phyloP scores from a whole-genome alignment of 2,113 vertebrate genomes.

The Anguilla japonica region DNA sequence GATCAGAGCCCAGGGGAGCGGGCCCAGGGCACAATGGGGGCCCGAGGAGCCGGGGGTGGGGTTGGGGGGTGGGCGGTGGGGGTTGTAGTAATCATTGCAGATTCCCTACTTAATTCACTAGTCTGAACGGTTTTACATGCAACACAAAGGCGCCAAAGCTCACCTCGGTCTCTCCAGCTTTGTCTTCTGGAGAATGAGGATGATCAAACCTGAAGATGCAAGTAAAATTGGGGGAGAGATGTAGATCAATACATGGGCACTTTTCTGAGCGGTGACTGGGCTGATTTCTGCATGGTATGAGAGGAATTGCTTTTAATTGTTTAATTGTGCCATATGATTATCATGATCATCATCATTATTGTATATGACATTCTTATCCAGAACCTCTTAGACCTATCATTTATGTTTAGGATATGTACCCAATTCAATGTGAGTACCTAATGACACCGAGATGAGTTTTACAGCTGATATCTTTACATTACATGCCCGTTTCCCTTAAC shows the following conservation, averaged over 20 bases:
- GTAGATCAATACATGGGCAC: background rate
- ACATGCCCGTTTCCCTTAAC: too few relatives aligned
- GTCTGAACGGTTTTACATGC: conserved; percentile 6
- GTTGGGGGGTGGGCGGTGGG: background rate
- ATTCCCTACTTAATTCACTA: conserved; percentile 25
- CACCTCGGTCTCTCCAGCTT: background rate
- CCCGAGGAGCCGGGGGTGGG: background rate
- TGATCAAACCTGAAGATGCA: conserved; percentile 36
- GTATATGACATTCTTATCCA: background rate
- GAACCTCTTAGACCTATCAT: background rate
- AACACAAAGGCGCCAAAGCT: background rate
- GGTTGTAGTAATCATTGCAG: conserved; percentile 36
- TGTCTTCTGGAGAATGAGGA: conserved; percentile 40
- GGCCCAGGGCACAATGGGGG: conserved; percentile 24
- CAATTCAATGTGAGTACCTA: background rate
- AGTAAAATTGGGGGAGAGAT: background rate
- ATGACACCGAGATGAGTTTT: background rate
- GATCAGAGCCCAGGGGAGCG: conserved; percentile 51
- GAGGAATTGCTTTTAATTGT: background rate
- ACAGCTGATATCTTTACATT: background rate
- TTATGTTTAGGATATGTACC: background rate
- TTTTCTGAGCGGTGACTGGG: background rate
- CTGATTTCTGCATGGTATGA: background rate
- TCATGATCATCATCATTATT: background rate
- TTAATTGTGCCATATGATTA: background rate